Base-by-base conservation (phyloP, 2,113 vertebrate genomes). In the Apistogramma diplotaenia region DNA sequence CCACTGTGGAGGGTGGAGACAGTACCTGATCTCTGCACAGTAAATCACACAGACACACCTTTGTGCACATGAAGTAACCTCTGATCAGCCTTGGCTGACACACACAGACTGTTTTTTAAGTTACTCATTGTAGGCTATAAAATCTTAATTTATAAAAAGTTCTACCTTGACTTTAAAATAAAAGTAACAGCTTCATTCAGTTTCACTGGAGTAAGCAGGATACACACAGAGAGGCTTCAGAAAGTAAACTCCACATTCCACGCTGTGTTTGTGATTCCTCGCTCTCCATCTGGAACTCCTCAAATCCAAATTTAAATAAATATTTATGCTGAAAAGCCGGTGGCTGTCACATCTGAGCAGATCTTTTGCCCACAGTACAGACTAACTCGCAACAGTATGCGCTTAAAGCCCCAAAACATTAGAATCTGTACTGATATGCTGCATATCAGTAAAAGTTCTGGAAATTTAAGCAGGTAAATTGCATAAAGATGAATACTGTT, bases 21-120 rank as follows among this genome's bases (percentile, higher is more conserved):
- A 25, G 35, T 53, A 16, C 2, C 4, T 76, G 40, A 89, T 57
- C 65, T 74, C 40, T 2, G 1, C 53, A 8, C 19, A 9, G 25
- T 88, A 71, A 89, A 84, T 83, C 79, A 72, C 15, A 35, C 13
- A 18, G 72, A 74, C 81, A 61, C 89, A 81, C 86, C 88, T 85
- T 78, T 72, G 25, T 31, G 46, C 58, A 82, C 55, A 31, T 13
- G 2, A 25, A 3, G 4, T 11, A 49, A 72, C 51, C 55, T 79
- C 29, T 62, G n/a, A 8, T 77, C 43, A 43, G 29, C 4, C 65
- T 46, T 29, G 27, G 43, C 25, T 70, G 43, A 43, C 5, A 9
- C 49, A 70, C 0, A 1, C 15, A 51, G 27, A 27, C 0, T 10
- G 27, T 58, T 57, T 57, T 16, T 58, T 8, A 18, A 58, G 6